Percentiles rank a stretch among this genome's conserved stretches.
These are phyloP conservation scores for Cynopterus brachyotis DNA, from an alignment of 2,113 vertebrate genomes.

Conservation along the genomic window DNA sequence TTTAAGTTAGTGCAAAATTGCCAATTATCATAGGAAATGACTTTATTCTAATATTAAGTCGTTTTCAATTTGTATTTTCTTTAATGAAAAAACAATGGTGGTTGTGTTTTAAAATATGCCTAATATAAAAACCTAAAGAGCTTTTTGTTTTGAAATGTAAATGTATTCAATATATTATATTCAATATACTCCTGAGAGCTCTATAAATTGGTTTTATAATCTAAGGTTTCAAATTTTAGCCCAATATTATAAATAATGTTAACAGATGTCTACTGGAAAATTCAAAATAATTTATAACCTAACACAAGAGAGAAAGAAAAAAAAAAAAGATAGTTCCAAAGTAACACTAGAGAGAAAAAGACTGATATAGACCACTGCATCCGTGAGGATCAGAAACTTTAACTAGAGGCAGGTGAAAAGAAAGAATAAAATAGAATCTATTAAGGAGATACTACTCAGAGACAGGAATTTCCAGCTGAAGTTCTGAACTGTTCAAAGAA, in stretches of 20 bases:
- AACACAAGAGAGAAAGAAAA: background rate
- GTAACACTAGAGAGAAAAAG: background rate
- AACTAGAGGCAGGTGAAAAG: background rate
- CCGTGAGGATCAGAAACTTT: background rate
- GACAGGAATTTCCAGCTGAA: background rate
- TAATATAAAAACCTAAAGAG: background rate
- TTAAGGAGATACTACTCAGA: background rate
- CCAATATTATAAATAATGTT: background rate
- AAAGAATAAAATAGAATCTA: background rate
- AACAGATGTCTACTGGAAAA: background rate
- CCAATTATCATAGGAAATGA: background rate
- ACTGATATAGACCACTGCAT: background rate
- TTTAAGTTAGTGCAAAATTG: background rate
- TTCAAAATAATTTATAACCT: slow-evolving; percentile 5
- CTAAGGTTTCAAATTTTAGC: background rate
- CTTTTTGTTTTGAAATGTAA: background rate
- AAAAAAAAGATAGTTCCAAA: background rate
- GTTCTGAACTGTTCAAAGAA: background rate
- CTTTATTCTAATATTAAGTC: background rate
- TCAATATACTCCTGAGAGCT: background rate
- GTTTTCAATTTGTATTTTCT: background rate
- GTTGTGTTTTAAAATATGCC: background rate
- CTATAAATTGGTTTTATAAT: background rate
- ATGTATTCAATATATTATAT: no score
- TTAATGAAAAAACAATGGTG: background rate